Conservation (phyloP, 1,140 invertebrate genomes). For the Pomphorhynchus laevis region DNA sequence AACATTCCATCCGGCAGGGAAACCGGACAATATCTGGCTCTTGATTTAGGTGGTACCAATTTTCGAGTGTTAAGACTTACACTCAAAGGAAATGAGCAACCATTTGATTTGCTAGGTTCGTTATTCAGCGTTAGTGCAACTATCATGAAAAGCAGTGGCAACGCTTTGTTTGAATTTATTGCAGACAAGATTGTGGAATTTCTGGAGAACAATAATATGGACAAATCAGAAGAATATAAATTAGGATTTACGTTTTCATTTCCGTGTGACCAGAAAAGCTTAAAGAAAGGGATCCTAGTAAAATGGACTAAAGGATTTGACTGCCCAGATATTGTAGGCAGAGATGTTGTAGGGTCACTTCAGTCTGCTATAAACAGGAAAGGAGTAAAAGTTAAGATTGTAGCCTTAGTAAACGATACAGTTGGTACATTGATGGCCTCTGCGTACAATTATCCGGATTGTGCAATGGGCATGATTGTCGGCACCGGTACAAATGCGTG, state of each 20-base stretch:
- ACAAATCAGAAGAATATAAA: slow-evolving; percentile 33
- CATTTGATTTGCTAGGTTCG: slow-evolving; percentile 60
- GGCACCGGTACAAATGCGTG: slow-evolving; percentile 27
- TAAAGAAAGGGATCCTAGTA: slow-evolving; percentile 53
- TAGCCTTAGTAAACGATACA: slow-evolving; percentile 10
- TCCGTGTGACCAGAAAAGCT: slow-evolving; percentile 49
- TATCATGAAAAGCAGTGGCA: slow-evolving; percentile 12
- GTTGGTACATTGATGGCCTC: slow-evolving; percentile 9
- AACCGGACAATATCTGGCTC: slow-evolving; percentile 61
- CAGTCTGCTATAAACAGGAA: slow-evolving; percentile 35
- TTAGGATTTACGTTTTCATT: slow-evolving; percentile 97
- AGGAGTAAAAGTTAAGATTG: slow-evolving; percentile 17
- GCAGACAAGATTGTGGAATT: no score
- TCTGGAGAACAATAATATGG: no score
- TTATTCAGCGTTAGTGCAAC: slow-evolving; percentile 19
- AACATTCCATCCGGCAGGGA: slow-evolving; percentile 72
- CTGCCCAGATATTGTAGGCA: slow-evolving; percentile 42
- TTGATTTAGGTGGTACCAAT: slow-evolving; percentile 95
- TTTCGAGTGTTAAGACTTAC: slow-evolving; percentile 67
- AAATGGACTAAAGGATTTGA: slow-evolving; percentile 83
- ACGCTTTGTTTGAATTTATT: no score
- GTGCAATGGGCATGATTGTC: slow-evolving; percentile 13
- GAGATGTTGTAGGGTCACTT: slow-evolving; percentile 47
- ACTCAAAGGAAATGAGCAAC: slow-evolving; percentile 25
- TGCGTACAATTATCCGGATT: slow-evolving; percentile 7